Evolutionary conservation across 2,888 invertebrate genomes (phyloP).

Genomic region (Pachymerium ferrugineum): DNA sequence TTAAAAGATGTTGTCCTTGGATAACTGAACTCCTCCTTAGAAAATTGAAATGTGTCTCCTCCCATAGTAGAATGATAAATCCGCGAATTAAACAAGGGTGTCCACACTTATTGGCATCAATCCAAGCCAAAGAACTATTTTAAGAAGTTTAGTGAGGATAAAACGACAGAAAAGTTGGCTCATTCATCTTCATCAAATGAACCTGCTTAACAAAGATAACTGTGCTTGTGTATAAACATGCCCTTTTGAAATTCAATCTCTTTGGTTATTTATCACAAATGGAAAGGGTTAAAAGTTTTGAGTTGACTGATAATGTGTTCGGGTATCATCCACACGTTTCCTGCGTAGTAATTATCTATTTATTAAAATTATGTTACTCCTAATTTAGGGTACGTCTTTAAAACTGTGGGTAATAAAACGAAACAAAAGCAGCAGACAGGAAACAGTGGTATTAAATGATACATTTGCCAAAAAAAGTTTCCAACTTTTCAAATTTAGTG

Average conservation of each 20-base stretch:
- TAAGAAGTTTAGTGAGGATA: too few species aligned
- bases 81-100: conserved; percentile 6
- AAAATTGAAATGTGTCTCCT: conserved; percentile 8
- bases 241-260: conserved; percentile 16
- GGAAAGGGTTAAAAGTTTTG: not conserved
- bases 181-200: conserved; percentile 21
- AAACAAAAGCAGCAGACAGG: too few species aligned
- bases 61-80: not conserved
- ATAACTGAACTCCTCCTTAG: not conserved
- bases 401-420: too few species aligned
- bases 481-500: too few species aligned
- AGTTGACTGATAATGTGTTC: not conserved
- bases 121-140: conserved; percentile 2
- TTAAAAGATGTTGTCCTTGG: not conserved
- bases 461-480: too few species aligned
- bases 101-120: not conserved
- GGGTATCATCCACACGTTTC: not conserved
- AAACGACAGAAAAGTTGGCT: conserved; percentile 17
- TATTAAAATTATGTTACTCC: too few species aligned
- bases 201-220: conserved; percentile 1
- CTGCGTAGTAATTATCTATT: too few species aligned
- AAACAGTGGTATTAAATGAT: too few species aligned
- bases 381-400: too few species aligned
- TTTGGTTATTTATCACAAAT: not conserved
- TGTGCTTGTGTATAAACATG: conserved; percentile 19